phyloP scores from a whole-genome alignment of 2,888 invertebrate genomes.

The Acronicta aceris region DNA sequence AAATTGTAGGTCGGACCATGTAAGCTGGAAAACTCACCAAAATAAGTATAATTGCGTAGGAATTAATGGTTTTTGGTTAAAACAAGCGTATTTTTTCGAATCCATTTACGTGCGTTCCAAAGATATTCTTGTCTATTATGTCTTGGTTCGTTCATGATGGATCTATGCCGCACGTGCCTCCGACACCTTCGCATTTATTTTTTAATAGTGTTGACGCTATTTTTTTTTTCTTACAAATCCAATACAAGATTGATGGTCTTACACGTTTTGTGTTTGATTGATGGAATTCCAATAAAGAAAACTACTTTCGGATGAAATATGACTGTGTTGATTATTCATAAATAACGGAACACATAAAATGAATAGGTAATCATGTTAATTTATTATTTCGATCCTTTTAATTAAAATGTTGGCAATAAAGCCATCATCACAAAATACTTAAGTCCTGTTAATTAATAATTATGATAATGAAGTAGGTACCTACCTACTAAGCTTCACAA shows the following conservation, averaged over 20 bases:
- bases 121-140: conserved; percentile 18
- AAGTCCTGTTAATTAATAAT: too few species aligned
- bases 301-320: conserved; percentile 11
- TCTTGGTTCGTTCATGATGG: conserved; percentile 42
- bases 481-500: neutral
- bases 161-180: conserved; percentile 46
- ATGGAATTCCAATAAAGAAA: conserved; percentile 25
- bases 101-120: conserved; percentile 3
- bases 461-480: too few species aligned
- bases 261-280: conserved; percentile 28
- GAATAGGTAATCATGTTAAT: too few species aligned
- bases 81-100: conserved; percentile 1
- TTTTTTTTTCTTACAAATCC: conserved; percentile 39
- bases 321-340: neutral
- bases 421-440: too few species aligned
- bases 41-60: too few species aligned
- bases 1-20: too few species aligned
- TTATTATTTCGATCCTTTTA: too few species aligned
- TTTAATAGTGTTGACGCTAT: conserved; percentile 44
- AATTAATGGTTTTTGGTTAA: too few species aligned
- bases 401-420: too few species aligned
- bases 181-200: conserved; percentile 43
- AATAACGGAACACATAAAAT: neutral
- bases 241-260: conserved; percentile 50
- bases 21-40: too few species aligned